Evolutionary conservation across 2,888 invertebrate genomes (phyloP).

Genomic region (Trissonchulus sp.): DNA sequence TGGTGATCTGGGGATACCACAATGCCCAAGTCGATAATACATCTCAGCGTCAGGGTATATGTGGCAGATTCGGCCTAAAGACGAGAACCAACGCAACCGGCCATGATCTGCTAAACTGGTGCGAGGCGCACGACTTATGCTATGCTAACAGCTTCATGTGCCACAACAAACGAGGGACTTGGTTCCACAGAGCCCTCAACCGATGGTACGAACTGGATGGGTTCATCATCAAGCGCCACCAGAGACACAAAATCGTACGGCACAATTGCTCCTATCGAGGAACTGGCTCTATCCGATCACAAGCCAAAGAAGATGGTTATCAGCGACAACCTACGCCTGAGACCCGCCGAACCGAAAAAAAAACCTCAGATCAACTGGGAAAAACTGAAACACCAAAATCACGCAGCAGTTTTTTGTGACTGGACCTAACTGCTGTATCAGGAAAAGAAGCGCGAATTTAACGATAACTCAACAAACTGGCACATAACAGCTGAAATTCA

Average conservation of each 20-base stretch:
- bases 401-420: background rate
- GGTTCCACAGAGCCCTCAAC: background rate
- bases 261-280: background rate
- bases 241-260: background rate
- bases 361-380: slow-evolving; percentile 6
- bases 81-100: slow-evolving; percentile 1
- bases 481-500: background rate
- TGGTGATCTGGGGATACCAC: background rate
- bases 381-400: background rate
- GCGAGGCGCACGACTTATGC: background rate
- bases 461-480: background rate
- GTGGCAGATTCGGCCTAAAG: slow-evolving; percentile 1
- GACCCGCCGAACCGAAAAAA: background rate
- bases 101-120: background rate
- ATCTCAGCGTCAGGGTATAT: background rate
- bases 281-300: slow-evolving; percentile 16
- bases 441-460: background rate
- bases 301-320: slow-evolving; percentile 18
- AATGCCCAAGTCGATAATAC: background rate
- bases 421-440: background rate
- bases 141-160: background rate
- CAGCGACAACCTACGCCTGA: background rate
- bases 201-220: slow-evolving; percentile 5
- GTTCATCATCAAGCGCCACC: background rate
- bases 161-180: background rate